Evolutionary conservation across 2,888 invertebrate genomes (phyloP).

Genomic region (Stenotaenia linearis): DNA sequence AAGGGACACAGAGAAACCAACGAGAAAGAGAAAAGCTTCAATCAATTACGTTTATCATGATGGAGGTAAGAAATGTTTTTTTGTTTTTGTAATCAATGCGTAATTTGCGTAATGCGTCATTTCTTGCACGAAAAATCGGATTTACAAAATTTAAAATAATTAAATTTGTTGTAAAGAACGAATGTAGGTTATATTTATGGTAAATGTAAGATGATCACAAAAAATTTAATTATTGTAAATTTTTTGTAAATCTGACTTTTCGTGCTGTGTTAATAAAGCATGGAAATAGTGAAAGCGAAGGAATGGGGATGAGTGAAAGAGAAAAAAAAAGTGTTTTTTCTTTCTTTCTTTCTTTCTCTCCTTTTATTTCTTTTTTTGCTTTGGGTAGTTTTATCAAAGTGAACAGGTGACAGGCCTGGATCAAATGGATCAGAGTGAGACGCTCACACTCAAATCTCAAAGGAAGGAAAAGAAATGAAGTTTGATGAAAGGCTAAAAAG

Average conservation of each 20-base stretch:
- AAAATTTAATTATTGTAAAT: too few species aligned
- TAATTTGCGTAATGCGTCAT: too few species aligned
- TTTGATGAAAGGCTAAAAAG: constrained; percentile 9
- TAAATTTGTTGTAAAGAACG: too few species aligned
- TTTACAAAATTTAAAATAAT: not conserved
- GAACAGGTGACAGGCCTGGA: constrained; percentile 5
- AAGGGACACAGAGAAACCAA: not conserved
- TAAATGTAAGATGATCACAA: too few species aligned
- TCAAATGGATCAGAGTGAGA: not conserved
- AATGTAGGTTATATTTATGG: too few species aligned
- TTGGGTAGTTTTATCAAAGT: not conserved
- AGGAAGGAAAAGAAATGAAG: constrained; percentile 2
- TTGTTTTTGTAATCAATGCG: too few species aligned
- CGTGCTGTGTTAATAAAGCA: too few species aligned
- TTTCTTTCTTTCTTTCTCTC: not conserved
- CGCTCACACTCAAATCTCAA: not conserved
- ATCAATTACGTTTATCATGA: not conserved
- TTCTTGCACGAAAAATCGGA: too few species aligned
- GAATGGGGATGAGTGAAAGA: not conserved
- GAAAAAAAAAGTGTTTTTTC: not conserved
- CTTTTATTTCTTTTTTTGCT: too few species aligned
- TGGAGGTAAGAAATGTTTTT: not conserved
- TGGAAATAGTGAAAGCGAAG: not conserved
- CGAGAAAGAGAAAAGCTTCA: constrained; percentile 33
- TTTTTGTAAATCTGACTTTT: too few species aligned